Percentiles rank a stretch among this genome's conserved stretches.
These are phyloP conservation scores for Nymphicus hollandicus DNA, from an alignment of 2,113 vertebrate species.

Conservation along the genomic window DNA sequence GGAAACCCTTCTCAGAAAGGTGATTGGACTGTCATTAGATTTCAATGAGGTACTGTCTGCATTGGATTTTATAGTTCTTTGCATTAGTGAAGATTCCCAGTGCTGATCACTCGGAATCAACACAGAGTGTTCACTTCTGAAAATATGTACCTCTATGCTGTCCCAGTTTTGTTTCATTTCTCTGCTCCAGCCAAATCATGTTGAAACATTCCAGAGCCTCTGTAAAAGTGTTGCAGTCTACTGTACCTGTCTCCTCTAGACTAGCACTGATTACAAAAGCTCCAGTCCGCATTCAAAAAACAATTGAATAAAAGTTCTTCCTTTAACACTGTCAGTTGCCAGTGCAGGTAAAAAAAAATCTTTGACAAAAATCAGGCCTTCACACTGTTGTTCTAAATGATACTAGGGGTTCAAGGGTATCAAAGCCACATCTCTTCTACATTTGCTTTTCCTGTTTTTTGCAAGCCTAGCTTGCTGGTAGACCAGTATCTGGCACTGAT, in stretches of 20 bases:
- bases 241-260: not conserved
- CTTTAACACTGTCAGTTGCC: not conserved
- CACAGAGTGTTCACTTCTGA: not conserved
- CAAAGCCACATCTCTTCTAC: not conserved
- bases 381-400: not conserved
- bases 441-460: not conserved
- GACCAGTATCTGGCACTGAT: not conserved
- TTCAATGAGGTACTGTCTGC: not conserved
- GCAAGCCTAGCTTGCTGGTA: not conserved
- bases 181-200: not conserved
- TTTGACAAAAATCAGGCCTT: not conserved
- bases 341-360: not conserved
- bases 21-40: conserved; percentile 4
- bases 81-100: not conserved
- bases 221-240: not conserved
- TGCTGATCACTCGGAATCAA: not conserved
- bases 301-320: not conserved
- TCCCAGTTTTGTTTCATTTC: not conserved
- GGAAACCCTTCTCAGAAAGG: not conserved
- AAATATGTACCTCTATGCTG: not conserved
- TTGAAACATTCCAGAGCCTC: not conserved
- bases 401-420: not conserved
- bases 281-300: not conserved
- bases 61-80: conserved; percentile 5
- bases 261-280: not conserved